Base-by-base conservation (phyloP, 2,797 vertebrate species). In the Neostethus bicornis region DNA sequence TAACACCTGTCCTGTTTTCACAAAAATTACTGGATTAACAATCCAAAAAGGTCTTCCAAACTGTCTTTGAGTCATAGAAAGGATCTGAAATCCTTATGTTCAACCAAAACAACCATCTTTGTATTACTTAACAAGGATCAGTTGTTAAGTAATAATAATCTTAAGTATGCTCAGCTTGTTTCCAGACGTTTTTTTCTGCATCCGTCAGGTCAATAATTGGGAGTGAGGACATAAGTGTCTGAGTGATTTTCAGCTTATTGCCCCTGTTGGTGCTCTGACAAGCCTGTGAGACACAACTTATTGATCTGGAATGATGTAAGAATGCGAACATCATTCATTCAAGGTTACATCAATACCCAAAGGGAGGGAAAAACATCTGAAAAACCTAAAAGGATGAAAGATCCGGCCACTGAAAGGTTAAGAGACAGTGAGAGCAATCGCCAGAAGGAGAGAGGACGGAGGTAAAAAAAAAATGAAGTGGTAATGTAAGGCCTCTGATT, bases 401-500 rank as follows among this genome's bases (percentile, higher is more conserved):
- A 43, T 66, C 52, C 42, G 49, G 66, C 53, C 8, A 41, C 51
- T n/a, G 65, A 42, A 35, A 66, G 61, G 75, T 75, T 49, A 51
- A 48, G 48, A 77, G 66, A 79, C 60, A 66, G 46, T 26, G 38
- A 65, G 53, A 69, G 68, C 7, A 11, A 73, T 49, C 64, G 73
- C 72, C 47, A 51, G 66, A 53, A 66, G 72, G 70, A 45, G 61
- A 49, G 52, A 62, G 51, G 70, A 76, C 64, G 73, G 47, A 70
- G 75, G 75, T 61, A 65, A 77, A 71, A 70, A 77, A 71, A 70
- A 48, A 37, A 49, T 59, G 52, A 58, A 73, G 75, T 70, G 57
- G 74, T 66, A 57, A 61, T 70, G 65, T 62, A 57, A 60, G 71
- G 68, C 63, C 48, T 4, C 62, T 86, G 86, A 89, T 87, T 77